Conservation (phyloP, 2,888 invertebrate species). For the Apodemia duryi region DNA sequence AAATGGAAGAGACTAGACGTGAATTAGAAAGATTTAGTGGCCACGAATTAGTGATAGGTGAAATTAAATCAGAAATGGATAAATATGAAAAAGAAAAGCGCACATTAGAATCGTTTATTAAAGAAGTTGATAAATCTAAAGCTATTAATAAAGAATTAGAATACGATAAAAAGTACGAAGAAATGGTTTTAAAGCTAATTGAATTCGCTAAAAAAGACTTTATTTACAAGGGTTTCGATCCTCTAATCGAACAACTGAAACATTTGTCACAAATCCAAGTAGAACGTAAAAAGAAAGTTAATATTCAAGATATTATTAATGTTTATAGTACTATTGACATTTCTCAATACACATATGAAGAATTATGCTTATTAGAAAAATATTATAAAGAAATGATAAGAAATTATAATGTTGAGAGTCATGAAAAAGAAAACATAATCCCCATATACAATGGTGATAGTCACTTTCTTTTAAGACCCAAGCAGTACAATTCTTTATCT, state of each 20-base stretch:
- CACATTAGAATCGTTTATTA: constrained; percentile 60
- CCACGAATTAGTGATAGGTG: constrained; percentile 62
- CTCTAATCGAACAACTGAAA: constrained; percentile 63
- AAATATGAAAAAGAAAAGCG: constrained; percentile 60
- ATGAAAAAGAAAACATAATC: constrained; percentile 51
- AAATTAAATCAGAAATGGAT: constrained; percentile 55
- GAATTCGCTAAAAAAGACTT: constrained; percentile 71
- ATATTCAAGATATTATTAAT: constrained; percentile 62
- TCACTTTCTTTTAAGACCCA: not conserved
- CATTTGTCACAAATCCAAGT: constrained; percentile 58
- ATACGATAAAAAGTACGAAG: constrained; percentile 69
- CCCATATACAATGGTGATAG: constrained; percentile 41
- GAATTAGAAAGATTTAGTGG: constrained; percentile 70
- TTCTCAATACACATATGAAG: constrained; percentile 66
- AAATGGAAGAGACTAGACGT: constrained; percentile 66
- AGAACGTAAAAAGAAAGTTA: constrained; percentile 52
- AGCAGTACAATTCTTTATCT: constrained; percentile 25
- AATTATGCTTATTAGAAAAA: constrained; percentile 64
- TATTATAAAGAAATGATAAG: constrained; percentile 70
- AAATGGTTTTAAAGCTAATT: constrained; percentile 66
- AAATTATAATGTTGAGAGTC: constrained; percentile 50
- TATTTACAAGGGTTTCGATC: constrained; percentile 72
- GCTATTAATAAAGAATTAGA: constrained; percentile 59
- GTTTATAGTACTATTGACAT: constrained; percentile 66
- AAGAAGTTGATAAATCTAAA: constrained; percentile 65